Evolutionary conservation across 2,797 vertebrate species (phyloP), one percentile per base, ranked within the genome.

Genomic region (Alauda arvensis): DNA sequence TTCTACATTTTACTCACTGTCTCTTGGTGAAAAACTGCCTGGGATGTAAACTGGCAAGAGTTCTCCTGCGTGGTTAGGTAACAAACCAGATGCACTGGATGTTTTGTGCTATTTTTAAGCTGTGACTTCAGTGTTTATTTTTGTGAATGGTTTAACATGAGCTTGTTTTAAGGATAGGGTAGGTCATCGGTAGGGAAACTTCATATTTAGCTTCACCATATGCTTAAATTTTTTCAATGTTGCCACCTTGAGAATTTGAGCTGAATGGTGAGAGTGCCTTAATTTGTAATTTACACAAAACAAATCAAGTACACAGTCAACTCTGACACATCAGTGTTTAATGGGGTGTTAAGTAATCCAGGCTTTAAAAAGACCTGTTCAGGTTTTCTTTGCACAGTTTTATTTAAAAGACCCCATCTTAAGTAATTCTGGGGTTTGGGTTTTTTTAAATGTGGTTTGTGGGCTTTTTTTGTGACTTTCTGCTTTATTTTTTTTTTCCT

Each of bases 61-160:
- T 61, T 90, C 51, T 89, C 49, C 46, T 0, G 1, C 1, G 4
- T 68, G 40, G 74, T 91, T 88, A 83, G 18, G 33, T 87, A 85
- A 81, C 79, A 63, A 74, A 43, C 37, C 53, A n/a, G 78, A 77
- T 66, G 48, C 5, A 13, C 13, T 77, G 28, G 59, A 37, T 93
- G n/a, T 17, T 66, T 83, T 70, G 45, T 88, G 77, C 86, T 94
- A 76, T 95, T 93, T 93, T 90, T 39, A 81, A 85, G 34, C 74
- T 88, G 69, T 93, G 87, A 93, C 79, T 92, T 90, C 60, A 89
- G 74, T 67, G 49, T 93, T 92, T 93, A 90, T 94, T 93, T 94
- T 78, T 89, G 74, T 91, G 85, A 93, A 90, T 93, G 70, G 34
- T 69, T 91, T 83, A 84, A 63, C 59, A 68, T 2, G 4, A 77